Percentiles rank a stretch among this genome's conserved stretches.
These are phyloP conservation scores for Deilephila elpenor DNA, from an alignment of 2,888 invertebrate species.

Conservation along the genomic window DNA sequence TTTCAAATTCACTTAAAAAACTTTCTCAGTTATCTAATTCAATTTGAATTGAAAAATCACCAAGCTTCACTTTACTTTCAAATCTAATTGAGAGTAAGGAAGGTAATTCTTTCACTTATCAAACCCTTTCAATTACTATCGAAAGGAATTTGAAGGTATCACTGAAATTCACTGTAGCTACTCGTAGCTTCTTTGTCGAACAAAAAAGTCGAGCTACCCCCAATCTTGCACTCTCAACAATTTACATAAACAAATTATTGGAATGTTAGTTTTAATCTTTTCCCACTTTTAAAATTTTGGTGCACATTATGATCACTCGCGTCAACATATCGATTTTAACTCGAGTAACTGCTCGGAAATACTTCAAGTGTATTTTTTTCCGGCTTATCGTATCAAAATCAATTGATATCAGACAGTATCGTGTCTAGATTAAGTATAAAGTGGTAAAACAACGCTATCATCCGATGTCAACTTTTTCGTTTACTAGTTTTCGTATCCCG, in stretches of 20 bases:
- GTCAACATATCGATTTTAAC: not conserved
- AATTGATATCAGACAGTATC: constrained; percentile 37
- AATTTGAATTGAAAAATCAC: no score
- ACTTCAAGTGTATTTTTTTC: constrained; percentile 26
- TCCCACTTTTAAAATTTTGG: not conserved
- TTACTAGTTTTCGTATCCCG: not conserved
- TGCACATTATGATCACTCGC: not conserved
- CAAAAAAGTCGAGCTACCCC: constrained; percentile 50
- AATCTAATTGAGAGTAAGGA: not conserved
- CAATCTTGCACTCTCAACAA: constrained; percentile 53
- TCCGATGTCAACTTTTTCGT: not conserved
- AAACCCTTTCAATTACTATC: not conserved
- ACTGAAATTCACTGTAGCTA: constrained; percentile 8
- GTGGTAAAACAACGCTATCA: constrained; percentile 15
- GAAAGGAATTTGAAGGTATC: not conserved
- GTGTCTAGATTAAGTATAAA: constrained; percentile 27
- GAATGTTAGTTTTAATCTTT: constrained; percentile 47
- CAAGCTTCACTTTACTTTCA: constrained; percentile 4
- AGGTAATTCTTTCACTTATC: not conserved
- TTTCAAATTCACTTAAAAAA: constrained; percentile 29
- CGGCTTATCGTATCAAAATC: constrained; percentile 40
- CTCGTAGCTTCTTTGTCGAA: constrained; percentile 46
- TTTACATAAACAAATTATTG: constrained; percentile 62
- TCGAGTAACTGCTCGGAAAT: constrained; percentile 10
- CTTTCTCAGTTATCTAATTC: constrained; percentile 1